phyloP scores from a whole-genome alignment of 2,113 vertebrate species.

The Eptesicus fuscus region DNA sequence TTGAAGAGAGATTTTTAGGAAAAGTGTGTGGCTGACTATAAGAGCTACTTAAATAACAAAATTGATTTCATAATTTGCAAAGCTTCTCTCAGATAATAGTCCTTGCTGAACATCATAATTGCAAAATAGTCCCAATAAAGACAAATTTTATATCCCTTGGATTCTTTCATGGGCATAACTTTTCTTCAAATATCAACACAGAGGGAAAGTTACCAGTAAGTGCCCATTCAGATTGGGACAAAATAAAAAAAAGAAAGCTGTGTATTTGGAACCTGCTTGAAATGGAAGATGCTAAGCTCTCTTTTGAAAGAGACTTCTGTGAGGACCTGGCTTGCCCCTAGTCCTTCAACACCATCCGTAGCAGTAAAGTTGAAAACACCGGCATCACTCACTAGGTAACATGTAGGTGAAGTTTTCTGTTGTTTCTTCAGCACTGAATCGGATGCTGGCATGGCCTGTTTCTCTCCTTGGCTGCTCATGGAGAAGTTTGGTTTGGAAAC shows the following conservation, averaged over 20 bases:
- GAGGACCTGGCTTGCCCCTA: neutral
- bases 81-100: neutral
- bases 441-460: neutral
- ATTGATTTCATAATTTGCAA: neutral
- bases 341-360: neutral
- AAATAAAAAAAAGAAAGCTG: slow-evolving; percentile 28
- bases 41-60: neutral
- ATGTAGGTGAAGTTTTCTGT: neutral
- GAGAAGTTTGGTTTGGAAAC: neutral
- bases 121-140: neutral
- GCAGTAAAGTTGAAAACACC: neutral
- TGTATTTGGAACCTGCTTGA: neutral
- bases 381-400: neutral
- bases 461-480: neutral
- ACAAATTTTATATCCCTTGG: slow-evolving; percentile 51
- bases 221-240: slow-evolving; percentile 24
- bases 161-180: neutral
- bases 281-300: slow-evolving; percentile 26
- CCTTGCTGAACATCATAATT: slow-evolving; percentile 28
- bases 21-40: neutral
- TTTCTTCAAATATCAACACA: slow-evolving; percentile 28
- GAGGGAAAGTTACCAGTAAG: neutral
- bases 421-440: slow-evolving; percentile 17
- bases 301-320: slow-evolving; percentile 23
- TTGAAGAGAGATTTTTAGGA: neutral